phyloP scores from a whole-genome alignment of 2,113 vertebrate genomes.

The Pelmatolapia mariae region DNA sequence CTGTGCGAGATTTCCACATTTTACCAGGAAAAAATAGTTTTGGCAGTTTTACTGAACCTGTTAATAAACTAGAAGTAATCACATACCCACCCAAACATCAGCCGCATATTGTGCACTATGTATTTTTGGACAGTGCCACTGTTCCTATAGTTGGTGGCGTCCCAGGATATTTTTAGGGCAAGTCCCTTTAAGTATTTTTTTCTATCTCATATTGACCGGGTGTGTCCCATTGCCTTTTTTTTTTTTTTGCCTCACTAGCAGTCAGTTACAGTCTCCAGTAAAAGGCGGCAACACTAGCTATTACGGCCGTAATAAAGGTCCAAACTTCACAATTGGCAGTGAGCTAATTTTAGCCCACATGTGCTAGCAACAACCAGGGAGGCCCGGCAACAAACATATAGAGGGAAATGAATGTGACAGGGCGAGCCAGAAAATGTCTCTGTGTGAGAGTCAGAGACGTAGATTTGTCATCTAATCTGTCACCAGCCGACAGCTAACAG shows the following conservation, averaged over 20 bases:
- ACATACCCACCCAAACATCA: background rate
- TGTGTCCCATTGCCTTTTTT: background rate
- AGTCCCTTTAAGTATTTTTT: conserved; percentile 22
- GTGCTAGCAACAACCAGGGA: conserved; percentile 38
- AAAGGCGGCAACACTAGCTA: background rate
- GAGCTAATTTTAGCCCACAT: conserved; percentile 67
- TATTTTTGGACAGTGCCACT: conserved; percentile 33
- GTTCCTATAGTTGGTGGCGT: background rate
- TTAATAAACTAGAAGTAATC: background rate
- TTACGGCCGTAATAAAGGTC: conserved; percentile 39
- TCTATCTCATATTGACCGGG: conserved; percentile 23
- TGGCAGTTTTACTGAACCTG: background rate
- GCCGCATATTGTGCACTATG: background rate
- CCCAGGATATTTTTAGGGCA: conserved; percentile 22
- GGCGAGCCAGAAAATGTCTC: conserved; percentile 1
- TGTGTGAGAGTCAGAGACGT: conserved; percentile 19
- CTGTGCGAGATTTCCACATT: background rate
- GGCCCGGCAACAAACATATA: conserved; percentile 31
- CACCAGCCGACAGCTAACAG: background rate
- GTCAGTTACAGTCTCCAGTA: background rate
- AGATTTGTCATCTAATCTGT: conserved; percentile 40
- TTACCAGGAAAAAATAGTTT: background rate
- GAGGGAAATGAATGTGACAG: background rate
- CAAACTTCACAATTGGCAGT: conserved; percentile 46
- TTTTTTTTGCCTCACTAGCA: background rate